A percentile compares a stretch with the other conserved stretches of the same genome.
Conservation (phyloP, 2,113 vertebrate species). For the Bostrychus sinensis region DNA sequence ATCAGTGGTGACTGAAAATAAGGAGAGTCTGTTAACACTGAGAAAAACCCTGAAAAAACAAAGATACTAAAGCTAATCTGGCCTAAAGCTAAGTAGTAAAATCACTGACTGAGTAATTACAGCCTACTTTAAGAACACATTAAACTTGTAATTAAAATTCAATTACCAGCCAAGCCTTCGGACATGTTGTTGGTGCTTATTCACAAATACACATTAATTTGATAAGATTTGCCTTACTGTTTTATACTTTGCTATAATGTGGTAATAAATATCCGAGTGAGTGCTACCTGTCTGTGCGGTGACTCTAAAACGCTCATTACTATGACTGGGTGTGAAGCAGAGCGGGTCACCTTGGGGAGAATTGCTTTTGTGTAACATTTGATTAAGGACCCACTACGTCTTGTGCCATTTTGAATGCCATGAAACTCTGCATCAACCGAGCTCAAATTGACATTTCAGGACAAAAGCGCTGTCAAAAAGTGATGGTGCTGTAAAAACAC, state of each 20-base stretch:
- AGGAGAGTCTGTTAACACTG: too few relatives aligned
- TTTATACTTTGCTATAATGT: not conserved
- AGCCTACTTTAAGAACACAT: too few relatives aligned
- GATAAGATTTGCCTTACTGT: too few relatives aligned
- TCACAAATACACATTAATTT: too few relatives aligned
- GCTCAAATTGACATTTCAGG: constrained; percentile 55
- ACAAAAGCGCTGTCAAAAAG: constrained; percentile 47
- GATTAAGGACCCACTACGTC: constrained; percentile 74
- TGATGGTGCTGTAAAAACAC: constrained; percentile 55
- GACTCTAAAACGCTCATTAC: constrained; percentile 68
- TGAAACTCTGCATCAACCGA: constrained; percentile 49
- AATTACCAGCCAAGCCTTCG: too few relatives aligned
- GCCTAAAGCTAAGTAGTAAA: too few relatives aligned
- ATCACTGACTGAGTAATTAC: too few relatives aligned
- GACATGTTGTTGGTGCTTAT: too few relatives aligned
- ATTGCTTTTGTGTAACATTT: constrained; percentile 77
- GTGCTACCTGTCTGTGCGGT: constrained; percentile 54
- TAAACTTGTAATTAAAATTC: too few relatives aligned
- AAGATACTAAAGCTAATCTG: too few relatives aligned
- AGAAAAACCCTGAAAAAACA: too few relatives aligned
- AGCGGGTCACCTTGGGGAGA: constrained; percentile 72
- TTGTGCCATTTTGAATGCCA: constrained; percentile 70
- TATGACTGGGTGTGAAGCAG: constrained; percentile 58
- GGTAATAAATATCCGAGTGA: constrained; percentile 37
- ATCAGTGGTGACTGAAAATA: too few relatives aligned